Evolutionary conservation across 2,113 vertebrate genomes (phyloP).

Genomic region (Triplophysa tibetana): DNA sequence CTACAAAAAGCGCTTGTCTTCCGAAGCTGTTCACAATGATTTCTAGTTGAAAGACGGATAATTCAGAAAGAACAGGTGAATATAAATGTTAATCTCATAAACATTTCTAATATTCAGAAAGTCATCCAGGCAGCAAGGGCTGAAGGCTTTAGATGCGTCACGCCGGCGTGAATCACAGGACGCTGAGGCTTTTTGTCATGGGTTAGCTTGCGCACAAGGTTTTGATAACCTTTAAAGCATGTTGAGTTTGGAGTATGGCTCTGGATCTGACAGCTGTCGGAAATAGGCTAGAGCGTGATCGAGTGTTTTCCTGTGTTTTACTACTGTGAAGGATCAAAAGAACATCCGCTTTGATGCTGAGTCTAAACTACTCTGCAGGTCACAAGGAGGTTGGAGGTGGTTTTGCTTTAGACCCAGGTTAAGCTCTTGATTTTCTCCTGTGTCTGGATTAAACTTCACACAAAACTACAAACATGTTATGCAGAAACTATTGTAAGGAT

Average conservation of each 20-base stretch:
- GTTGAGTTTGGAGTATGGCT: neutral
- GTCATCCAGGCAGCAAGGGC: conserved; percentile 21
- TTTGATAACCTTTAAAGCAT: neutral
- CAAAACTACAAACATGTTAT: neutral
- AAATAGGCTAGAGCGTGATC: neutral
- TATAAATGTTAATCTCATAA: conserved; percentile 22
- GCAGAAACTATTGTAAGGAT: neutral
- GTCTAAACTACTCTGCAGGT: neutral
- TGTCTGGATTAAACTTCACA: neutral
- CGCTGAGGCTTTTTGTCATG: conserved; percentile 8
- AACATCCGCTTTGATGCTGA: neutral
- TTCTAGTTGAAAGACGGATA: conserved; percentile 3
- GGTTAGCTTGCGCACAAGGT: neutral
- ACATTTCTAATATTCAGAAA: conserved; percentile 1
- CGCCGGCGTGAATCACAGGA: neutral
- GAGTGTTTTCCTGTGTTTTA: conserved; percentile 18
- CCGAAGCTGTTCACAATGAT: neutral
- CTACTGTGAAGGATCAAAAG: conserved; percentile 10
- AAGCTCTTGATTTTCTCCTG: neutral
- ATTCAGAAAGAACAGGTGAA: neutral
- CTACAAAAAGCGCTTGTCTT: conserved; percentile 26
- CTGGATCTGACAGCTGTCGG: neutral
- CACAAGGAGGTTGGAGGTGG: neutral
- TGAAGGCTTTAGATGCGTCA: conserved; percentile 7
- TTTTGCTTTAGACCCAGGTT: neutral